Percentiles rank a stretch among this genome's conserved stretches.
Conservation (phyloP, 2,888 invertebrate species). For the Lucinisca nassula region DNA sequence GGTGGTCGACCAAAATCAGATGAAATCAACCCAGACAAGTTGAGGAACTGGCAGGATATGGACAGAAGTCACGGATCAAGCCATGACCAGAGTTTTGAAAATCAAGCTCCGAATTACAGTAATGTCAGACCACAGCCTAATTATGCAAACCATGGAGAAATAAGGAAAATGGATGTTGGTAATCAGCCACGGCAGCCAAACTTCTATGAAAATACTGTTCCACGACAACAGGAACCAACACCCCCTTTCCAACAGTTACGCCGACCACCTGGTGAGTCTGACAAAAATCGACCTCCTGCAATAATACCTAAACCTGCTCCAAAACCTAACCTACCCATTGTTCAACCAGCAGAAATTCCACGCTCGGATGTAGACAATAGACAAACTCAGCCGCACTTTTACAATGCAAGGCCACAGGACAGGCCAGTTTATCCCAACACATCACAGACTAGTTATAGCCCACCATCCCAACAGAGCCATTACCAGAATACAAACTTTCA, state of each 20-base stretch:
- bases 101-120: constrained; percentile 73
- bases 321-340: constrained; percentile 76
- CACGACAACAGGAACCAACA: constrained; percentile 76
- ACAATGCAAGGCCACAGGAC: constrained; percentile 67
- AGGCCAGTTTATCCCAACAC: constrained; percentile 52
- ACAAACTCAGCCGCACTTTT: constrained; percentile 80
- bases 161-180: constrained; percentile 84
- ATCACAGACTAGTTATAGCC: constrained; percentile 45
- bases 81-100: constrained; percentile 74
- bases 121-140: constrained; percentile 77
- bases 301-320: constrained; percentile 74
- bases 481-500: constrained; percentile 67
- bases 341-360: constrained; percentile 79
- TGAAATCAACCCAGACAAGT: constrained; percentile 77
- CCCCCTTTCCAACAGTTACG: constrained; percentile 83
- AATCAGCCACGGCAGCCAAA: constrained; percentile 80
- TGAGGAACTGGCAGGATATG: constrained; percentile 84
- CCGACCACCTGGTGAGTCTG: constrained; percentile 67
- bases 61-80: constrained; percentile 74
- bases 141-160: constrained; percentile 82
- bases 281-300: constrained; percentile 68
- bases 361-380: constrained; percentile 77
- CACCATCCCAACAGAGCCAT: constrained; percentile 57
- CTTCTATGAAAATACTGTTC: constrained; percentile 84
- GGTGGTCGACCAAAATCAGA: constrained; percentile 80